Base-by-base conservation (phyloP, 2,797 vertebrate species). In the Cirrhinus molitorella region DNA sequence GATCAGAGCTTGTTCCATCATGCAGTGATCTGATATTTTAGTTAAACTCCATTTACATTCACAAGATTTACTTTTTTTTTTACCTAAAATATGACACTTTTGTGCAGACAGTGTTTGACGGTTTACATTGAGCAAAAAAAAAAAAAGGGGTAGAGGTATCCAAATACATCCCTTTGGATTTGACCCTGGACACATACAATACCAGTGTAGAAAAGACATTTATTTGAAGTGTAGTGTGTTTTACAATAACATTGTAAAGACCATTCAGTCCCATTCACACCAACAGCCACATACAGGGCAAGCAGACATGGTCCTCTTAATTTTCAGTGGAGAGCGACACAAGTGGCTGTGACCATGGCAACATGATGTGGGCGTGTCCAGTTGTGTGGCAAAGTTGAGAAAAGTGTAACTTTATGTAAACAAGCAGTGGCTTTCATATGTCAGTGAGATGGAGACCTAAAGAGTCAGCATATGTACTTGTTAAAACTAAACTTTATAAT, bases 131-230 rank as follows among this genome's bases (percentile, higher is more conserved):
- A 89, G 4, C 68, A 25, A 89, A 55, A 86, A 88, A 90, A 86
- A 88, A 85, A 87, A 81, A 90, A 80, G 83, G 88, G 80, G 92
- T 94, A 93, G 92, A 94, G 70, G 83, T 89, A 91, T 72, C 63
- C 68, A 87, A 83, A 93, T 94, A 95, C 92, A 94, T 94, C 88
- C 75, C 91, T 80, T 90, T 93, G 93, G 92, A 93, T 92, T 94
- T 94, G 89, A 88, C 92, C 92, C 93, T 93, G 92, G 94, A 75
- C 31, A 21, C 5, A 75, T 19, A 9, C 21, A 5, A 40, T 53
- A 34, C 71, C 43, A 13, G 6, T 43, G 21, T 76, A 57, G 5
- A 76, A 76, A 59, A 76, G 34, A 59, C 73, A 76, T 94, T 94
- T 94, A 84, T 90, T 90, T 83, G 90, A 86, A 86, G 68, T 47